Conservation (phyloP, 2,113 vertebrate genomes). For the mouse (Mus musculus) region GRCm39 chr8:79623501-79624000, state of each 20-base stretch:
- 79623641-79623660: neutral
- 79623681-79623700: accelerated
- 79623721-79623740: neutral
- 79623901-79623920: neutral
- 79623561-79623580: neutral
- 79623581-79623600: neutral
- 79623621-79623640: neutral
- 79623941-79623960: neutral
- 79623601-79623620: neutral
- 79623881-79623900: neutral
- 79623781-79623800: neutral
- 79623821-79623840: neutral
- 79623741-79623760: neutral
- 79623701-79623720: neutral
- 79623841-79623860: neutral
- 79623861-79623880: neutral
- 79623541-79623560: neutral
- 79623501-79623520: neutral
- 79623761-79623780: neutral
- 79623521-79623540: neutral
- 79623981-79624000: neutral
- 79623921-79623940: neutral
- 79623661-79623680: neutral
- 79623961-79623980: neutral
- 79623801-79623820: neutral